phyloP scores from a whole-genome alignment of 2,113 vertebrate species.

The Machaerirhynchus nigripectus region DNA sequence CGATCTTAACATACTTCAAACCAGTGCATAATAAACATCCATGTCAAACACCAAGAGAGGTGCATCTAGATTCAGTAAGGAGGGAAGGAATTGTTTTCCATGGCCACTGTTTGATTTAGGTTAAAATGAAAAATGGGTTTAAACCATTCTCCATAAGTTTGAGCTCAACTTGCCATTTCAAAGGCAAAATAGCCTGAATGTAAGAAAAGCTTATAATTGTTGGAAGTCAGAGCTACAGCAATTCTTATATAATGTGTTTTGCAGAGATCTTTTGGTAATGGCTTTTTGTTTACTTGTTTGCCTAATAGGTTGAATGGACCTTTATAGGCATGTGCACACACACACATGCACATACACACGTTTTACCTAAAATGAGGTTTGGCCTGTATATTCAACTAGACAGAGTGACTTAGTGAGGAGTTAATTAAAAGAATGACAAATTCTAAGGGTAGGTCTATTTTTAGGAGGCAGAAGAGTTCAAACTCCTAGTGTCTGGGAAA shows the following conservation, averaged over 20 bases:
- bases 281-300: not conserved
- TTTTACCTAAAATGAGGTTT: not conserved
- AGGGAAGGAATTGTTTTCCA: not conserved
- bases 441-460: not conserved
- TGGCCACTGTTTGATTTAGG: not conserved
- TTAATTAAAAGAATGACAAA: conserved; percentile 17
- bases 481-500: not conserved
- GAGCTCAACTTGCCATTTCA: not conserved
- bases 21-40: not conserved
- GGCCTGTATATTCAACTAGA: not conserved
- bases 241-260: not conserved
- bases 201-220: not conserved
- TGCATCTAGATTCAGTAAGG: not conserved
- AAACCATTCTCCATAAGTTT: not conserved
- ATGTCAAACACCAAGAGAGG: conserved; percentile 8
- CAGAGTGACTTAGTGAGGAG: not conserved
- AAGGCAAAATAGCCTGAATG: not conserved
- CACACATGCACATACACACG: accelerated
- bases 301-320: not conserved
- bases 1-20: not conserved
- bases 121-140: not conserved
- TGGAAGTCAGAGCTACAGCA: not conserved
- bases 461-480: not conserved
- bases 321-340: not conserved
- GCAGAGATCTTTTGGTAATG: not conserved